phyloP scores from a whole-genome alignment of 2,113 vertebrate genomes.

The Neopipo cinnamomea region DNA sequence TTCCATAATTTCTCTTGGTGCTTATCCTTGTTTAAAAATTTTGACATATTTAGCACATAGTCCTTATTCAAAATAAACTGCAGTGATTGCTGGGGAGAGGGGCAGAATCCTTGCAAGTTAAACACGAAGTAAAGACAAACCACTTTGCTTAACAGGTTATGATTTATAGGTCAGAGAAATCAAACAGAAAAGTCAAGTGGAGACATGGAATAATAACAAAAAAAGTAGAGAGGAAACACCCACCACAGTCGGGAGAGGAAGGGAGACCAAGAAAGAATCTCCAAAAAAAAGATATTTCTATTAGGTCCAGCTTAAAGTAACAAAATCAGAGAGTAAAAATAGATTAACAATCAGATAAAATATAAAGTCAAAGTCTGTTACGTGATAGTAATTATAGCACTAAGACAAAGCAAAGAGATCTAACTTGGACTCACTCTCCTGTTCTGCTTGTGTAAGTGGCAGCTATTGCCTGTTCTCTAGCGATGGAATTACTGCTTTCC shows the following conservation, averaged over 20 bases:
- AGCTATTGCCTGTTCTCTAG: not conserved
- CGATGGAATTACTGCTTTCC: not conserved
- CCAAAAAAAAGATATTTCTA: not conserved
- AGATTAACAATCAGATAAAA: not conserved
- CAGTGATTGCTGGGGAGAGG: not conserved
- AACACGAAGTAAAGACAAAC: not conserved
- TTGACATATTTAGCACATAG: not conserved
- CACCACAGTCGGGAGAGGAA: not conserved
- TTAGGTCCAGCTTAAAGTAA: not conserved
- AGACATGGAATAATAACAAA: not conserved
- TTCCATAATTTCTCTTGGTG: not conserved
- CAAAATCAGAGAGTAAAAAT: not conserved
- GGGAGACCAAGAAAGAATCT: not conserved
- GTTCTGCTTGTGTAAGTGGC: not conserved
- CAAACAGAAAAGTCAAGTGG: constrained; percentile 10
- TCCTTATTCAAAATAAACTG: not conserved
- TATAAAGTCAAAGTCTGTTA: not conserved
- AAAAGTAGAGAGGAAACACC: not conserved
- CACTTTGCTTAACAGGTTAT: not conserved
- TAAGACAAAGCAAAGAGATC: not conserved
- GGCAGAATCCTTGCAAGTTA: not conserved
- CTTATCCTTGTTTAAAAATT: not conserved
- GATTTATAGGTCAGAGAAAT: constrained; percentile 18
- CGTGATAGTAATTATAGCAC: not conserved
- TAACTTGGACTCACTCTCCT: not conserved